Percentiles rank a stretch among this genome's conserved stretches.
Conservation (phyloP, 1,140 invertebrate genomes). For the Camponotus floridanus region DNA sequence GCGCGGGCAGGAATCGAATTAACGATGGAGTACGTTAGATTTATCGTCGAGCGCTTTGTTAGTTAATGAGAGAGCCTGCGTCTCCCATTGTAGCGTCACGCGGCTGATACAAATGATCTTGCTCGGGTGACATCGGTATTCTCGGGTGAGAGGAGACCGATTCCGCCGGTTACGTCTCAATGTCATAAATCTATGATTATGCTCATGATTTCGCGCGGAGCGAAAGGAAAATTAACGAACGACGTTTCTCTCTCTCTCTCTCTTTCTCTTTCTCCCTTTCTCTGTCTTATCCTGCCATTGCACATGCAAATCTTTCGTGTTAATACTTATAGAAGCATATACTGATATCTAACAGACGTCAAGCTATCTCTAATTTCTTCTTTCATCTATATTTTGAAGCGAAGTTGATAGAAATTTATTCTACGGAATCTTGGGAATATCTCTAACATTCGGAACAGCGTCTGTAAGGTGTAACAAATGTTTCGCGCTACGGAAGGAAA, state of each 20-base stretch:
- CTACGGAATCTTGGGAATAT: background rate
- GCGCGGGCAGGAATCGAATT: slow-evolving; percentile 28
- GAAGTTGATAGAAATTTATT: slow-evolving; percentile 14
- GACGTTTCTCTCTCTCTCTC: slow-evolving; percentile 28
- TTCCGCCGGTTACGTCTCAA: slow-evolving; percentile 50
- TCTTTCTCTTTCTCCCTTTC: background rate
- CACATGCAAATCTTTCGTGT: background rate
- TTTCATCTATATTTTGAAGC: background rate
- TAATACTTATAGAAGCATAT: background rate
- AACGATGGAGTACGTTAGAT: slow-evolving; percentile 54
- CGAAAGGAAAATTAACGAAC: slow-evolving; percentile 26
- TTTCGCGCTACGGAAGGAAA: slow-evolving; percentile 23
- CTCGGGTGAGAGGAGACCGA: slow-evolving; percentile 32
- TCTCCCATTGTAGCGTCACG: slow-evolving; percentile 31
- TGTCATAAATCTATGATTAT: slow-evolving; percentile 52
- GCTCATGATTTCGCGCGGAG: no score
- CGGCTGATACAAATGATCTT: slow-evolving; percentile 45
- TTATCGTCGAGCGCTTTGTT: slow-evolving; percentile 53
- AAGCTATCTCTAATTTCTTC: slow-evolving; percentile 14
- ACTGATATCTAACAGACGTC: background rate
- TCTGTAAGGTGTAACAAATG: background rate
- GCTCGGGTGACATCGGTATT: slow-evolving; percentile 42
- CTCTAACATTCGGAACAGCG: background rate
- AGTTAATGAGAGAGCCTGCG: slow-evolving; percentile 53
- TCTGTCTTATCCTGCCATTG: background rate